Evolutionary conservation across 2,113 vertebrate species (phyloP), one percentile per base, ranked within the genome.

Genomic region (Tor tambroides): DNA sequence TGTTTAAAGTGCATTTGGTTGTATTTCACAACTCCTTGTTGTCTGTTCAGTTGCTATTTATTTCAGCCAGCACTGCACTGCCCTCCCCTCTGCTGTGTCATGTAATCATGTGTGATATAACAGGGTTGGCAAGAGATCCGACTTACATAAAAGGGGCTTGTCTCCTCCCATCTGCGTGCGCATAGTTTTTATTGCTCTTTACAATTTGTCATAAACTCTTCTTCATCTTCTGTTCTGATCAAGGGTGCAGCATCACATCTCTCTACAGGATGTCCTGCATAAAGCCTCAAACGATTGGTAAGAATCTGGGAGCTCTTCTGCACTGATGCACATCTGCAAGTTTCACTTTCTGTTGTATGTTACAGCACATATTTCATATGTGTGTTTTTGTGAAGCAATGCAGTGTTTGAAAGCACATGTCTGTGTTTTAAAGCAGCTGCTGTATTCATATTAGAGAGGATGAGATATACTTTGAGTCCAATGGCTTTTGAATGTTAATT

Each of bases 261-360:
- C 32, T 72, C 63, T 81, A 75, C 81, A 82, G 10, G n/a, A 88
- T 90, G 89, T 85, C 87, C 74, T 23, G 12, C 23, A 65, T 38
- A n/a, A 85, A 65, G 74, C 38, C 43, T 32, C 32, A 83, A 30
- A 38, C 19, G 0, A 1, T 63, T 71, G 87, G 89, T 90, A 88
- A 90, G 83, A 46, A 76, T 21, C 2, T 5, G 11, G 28, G 19
- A 35, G 19, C 17, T 88, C 21, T 38, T 69, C 28, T 69, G 21
- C 32, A 30, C 46, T 49, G 3, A 49, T n/a, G 1, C 38, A 41
- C 30, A 43, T 43, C 32, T 77, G 15, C 5, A 10, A 23, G 54
- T 61, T 38, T 35, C 10, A 17, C 26, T 32, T 32, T 65, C 15
- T 84, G 19, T 28, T 46, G 7, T 71, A 49, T 6, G 1, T 38